Evolutionary conservation across 2,797 vertebrate species (phyloP), one percentile per base, ranked within the genome.

Genomic region (Cryptoblepharus egeriae): DNA sequence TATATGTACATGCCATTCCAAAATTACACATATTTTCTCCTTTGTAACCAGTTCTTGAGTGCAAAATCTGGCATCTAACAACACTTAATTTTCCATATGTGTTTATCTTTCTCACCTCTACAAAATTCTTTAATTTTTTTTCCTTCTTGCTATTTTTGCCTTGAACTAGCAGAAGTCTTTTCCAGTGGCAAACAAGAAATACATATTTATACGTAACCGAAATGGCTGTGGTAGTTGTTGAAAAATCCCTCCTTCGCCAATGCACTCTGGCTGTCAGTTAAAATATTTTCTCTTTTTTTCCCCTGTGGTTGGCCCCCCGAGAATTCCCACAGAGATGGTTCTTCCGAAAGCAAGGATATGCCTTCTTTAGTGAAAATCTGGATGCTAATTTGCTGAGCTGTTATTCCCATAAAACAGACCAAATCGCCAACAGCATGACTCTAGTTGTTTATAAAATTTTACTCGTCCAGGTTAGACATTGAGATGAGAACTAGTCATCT

Each of bases 291-390:
- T 90, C 91, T 30, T 81, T 30, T 32, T 39, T 37, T 61, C 26
- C 63, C 67, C 65, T 88, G 37, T 79, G 52, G 85, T 90, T 87
- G 16, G 69, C 73, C 80, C 70, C 87, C 55, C 39, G 88, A 86
- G 91, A 94, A 93, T 92, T 94, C 77, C 86, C 88, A 79, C 60
- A 91, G 87, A 86, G 91, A 39, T 83, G 26, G 80, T 80, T 91
- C 60, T 89, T 60, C 83, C 71, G 81, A 91, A 94, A 87, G 87
- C 76, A 94, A 90, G 91, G 93, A 91, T 92, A 82, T 84, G 80
- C 86, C 88, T 87, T 82, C 80, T 79, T 69, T 90, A 91, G 80
- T 11, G 13, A 90, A 92, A 82, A 91, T n/a, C 65, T 81, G 58
- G 74, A 88, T 84, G 81, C 75, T 91, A 83, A 91, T 94, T 94